Evolutionary conservation across 2,888 invertebrate genomes (phyloP), one percentile per base, ranked within the genome.

Genomic region (Epirrhoe alternata): DNA sequence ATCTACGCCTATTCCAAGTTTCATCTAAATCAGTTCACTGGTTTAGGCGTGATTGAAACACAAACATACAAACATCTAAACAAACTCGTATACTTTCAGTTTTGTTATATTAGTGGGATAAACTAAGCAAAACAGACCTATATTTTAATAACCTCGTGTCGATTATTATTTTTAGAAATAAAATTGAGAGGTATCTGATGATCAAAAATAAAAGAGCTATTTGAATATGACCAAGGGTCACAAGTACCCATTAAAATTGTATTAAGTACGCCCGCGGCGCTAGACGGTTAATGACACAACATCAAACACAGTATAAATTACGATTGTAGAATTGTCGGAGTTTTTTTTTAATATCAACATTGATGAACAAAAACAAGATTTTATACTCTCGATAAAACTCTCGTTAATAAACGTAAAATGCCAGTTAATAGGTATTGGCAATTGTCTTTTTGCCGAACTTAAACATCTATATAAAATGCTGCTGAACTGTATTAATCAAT

Each of bases 191-290:
- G 7, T 50, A 42, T 42, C 42, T 6, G n/a, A 60, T 45, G 55
- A 66, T 47, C 31, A 52, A 38, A 67, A 60, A 60, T 35, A 57
- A 61, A 64, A 56, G 53, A 64, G 31, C 51, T 6, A 58, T 64
- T 49, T 42, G 38, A 55, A 51, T 61, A 64, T 57, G 63, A 67
- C 67, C 45, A 33, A 63, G 66, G 72, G 70, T 71, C 74, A 72
- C 74, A 67, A 70, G 73, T 66, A 71, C 61, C 82, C 83, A 86
- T 86, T 86, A 86, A 85, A 86, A 85, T 71, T 75, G 74, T 83
- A 86, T 86, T 85, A 86, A 77, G 79, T 75, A 63, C 54, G 83
- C 84, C 83, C 58, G 70, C 66, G 82, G 85, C 80, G 79, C 77
- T 81, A 71, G 72, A 50, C 59, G 70, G 73, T 35, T 85, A 86